Conservation (phyloP, 2,797 vertebrate genomes). For the Scleropages formosus region DNA sequence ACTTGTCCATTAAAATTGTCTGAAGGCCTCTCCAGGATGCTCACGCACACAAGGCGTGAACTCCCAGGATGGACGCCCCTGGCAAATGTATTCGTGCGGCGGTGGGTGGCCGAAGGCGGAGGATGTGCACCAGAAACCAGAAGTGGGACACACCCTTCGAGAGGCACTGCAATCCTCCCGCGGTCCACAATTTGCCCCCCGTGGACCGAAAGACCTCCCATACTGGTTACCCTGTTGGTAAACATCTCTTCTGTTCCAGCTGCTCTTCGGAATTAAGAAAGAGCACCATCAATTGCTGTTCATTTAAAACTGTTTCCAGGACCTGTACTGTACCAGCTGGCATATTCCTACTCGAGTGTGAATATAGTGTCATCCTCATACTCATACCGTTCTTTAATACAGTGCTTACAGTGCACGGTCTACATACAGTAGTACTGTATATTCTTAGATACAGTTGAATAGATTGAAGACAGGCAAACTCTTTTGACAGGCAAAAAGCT, state of each 20-base stretch:
- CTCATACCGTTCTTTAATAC: neutral
- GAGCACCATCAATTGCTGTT: neutral
- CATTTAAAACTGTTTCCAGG: neutral
- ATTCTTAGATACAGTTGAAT: neutral
- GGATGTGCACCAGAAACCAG: neutral
- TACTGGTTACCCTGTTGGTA: too few species aligned
- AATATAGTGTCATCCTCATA: neutral
- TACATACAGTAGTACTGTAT: neutral
- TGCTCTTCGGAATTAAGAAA: neutral
- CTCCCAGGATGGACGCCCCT: conserved; percentile 49
- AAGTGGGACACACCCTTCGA: conserved; percentile 1
- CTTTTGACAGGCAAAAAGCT: neutral
- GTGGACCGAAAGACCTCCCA: too few species aligned
- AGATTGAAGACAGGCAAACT: neutral
- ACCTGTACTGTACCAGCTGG: neutral
- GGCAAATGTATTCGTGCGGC: conserved; percentile 42
- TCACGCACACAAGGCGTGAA: conserved; percentile 53
- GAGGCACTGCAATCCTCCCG: too few species aligned
- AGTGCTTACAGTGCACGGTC: neutral
- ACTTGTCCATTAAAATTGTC: conserved; percentile 66
- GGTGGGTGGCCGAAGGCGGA: conserved; percentile 24
- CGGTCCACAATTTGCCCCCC: too few species aligned
- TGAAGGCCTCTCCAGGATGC: conserved; percentile 49
- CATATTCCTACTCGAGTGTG: neutral
- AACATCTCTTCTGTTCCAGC: too few species aligned